phyloP scores from a whole-genome alignment of 2,888 invertebrate genomes.

The Eristalis arbustorum region DNA sequence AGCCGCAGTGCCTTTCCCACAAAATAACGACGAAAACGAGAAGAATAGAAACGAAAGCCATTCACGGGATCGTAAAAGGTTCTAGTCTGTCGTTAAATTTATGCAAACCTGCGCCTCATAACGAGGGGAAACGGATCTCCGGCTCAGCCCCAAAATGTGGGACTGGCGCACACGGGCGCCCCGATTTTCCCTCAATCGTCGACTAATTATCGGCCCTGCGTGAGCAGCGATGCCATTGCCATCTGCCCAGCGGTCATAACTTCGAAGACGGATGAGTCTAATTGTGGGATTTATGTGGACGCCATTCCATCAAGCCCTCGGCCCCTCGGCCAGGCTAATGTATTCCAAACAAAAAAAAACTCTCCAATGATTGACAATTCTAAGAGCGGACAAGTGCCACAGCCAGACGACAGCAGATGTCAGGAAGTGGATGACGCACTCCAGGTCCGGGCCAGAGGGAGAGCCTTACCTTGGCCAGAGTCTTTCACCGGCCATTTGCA shows the following conservation, averaged over 20 bases:
- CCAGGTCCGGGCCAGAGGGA: not conserved
- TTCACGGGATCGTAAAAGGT: constrained; percentile 19
- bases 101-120: not conserved
- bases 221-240: not conserved
- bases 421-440: constrained; percentile 22
- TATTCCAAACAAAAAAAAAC: constrained; percentile 1
- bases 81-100: constrained; percentile 1
- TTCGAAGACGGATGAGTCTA: not conserved
- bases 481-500: constrained; percentile 33
- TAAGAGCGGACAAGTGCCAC: not conserved
- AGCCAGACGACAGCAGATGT: not conserved
- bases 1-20: not conserved
- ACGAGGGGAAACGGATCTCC: constrained; percentile 21
- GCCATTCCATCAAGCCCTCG: not conserved
- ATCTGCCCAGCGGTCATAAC: not conserved
- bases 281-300: not conserved
- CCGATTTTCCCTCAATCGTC: not conserved
- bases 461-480: not conserved
- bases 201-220: not conserved
- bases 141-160: not conserved
- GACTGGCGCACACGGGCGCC: no score
- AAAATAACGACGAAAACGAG: not conserved
- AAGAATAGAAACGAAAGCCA: not conserved
- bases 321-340: not conserved
- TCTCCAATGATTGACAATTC: constrained; percentile 30